These are phyloP conservation scores for Thinocorus orbignyianus DNA, from an alignment of 2,113 vertebrate genomes.

Conservation along the genomic window DNA sequence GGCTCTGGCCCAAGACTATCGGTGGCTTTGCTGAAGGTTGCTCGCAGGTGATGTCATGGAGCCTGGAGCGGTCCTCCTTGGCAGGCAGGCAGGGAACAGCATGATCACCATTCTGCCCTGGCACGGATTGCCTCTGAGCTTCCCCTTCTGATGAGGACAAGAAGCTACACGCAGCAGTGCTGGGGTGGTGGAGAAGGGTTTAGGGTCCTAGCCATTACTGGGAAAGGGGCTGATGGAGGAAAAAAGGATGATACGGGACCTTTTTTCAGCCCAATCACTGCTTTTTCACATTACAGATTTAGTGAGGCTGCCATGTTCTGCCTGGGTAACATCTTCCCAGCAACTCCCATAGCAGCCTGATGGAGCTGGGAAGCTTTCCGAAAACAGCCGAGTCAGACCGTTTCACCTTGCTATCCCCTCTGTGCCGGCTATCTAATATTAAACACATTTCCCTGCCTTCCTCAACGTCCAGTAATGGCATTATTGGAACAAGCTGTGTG, in stretches of 20 bases:
- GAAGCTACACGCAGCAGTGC: background rate
- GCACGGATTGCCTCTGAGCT: background rate
- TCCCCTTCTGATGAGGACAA: background rate
- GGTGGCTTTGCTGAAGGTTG: background rate
- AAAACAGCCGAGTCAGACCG: background rate
- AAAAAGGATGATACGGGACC: background rate
- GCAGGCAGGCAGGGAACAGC: background rate
- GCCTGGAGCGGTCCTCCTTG: background rate
- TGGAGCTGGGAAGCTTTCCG: background rate
- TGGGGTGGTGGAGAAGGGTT: background rate
- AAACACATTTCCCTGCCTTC: background rate
- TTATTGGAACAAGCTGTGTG: background rate
- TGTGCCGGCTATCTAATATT: background rate
- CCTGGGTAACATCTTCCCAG: background rate
- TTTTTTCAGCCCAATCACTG: background rate
- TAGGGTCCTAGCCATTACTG: background rate
- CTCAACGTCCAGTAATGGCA: background rate
- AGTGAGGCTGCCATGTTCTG: background rate
- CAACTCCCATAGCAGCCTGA: background rate
- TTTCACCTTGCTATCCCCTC: background rate
- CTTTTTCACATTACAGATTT: background rate
- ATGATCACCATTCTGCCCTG: background rate
- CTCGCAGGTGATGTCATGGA: background rate
- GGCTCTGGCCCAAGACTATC: background rate
- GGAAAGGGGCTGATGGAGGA: background rate